phyloP scores from a whole-genome alignment of 2,797 vertebrate species.

The Linurgus olivaceus region DNA sequence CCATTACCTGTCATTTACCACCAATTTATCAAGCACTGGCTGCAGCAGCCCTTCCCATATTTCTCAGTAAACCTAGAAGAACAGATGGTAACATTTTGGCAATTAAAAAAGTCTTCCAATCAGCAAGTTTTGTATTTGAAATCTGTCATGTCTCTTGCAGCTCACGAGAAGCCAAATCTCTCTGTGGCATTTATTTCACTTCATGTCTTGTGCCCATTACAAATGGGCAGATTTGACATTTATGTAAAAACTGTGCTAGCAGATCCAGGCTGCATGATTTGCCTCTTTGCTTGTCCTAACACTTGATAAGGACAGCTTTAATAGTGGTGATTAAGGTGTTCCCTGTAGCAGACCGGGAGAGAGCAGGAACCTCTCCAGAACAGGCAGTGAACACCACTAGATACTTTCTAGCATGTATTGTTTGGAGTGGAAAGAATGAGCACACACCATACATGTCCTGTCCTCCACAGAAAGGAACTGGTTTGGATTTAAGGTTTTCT shows the following conservation, averaged over 20 bases:
- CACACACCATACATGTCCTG: rapidly evolving
- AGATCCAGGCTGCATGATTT: background rate
- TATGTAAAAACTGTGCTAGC: background rate
- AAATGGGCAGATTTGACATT: background rate
- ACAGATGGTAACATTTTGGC: constrained; percentile 3
- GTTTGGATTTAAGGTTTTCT: background rate
- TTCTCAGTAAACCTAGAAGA: background rate
- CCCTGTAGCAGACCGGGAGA: background rate
- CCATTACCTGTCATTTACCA: background rate
- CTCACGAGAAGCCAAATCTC: background rate
- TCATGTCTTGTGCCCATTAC: background rate
- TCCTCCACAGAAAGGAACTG: background rate
- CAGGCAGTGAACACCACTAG: no score
- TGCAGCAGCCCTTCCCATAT: background rate
- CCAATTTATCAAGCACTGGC: background rate
- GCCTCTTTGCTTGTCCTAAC: background rate
- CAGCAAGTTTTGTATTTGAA: background rate
- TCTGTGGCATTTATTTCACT: background rate
- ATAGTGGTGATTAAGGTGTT: background rate
- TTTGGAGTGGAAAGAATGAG: background rate
- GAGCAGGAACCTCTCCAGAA: background rate
- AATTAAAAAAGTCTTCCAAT: background rate
- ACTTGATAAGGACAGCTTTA: background rate
- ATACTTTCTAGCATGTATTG: background rate
- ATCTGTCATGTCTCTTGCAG: background rate